phyloP scores from a whole-genome alignment of 2,113 vertebrate species.

The Onychostoma macrolepis region DNA sequence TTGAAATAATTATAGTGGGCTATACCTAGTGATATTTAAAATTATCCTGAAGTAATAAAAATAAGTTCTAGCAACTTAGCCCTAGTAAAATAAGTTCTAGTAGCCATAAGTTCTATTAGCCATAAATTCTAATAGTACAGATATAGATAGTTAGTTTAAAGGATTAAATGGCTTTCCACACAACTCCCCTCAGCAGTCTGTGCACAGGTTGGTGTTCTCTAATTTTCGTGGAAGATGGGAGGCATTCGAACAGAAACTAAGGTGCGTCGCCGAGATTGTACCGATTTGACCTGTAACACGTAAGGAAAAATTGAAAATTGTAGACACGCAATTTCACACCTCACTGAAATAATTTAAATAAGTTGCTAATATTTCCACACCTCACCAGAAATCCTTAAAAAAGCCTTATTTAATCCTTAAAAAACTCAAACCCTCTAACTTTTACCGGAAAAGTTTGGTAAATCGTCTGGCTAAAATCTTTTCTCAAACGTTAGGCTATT shows the following conservation, averaged over 20 bases:
- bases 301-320: neutral
- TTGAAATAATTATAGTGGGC: no score
- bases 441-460: neutral
- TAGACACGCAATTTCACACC: neutral
- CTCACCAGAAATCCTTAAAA: neutral
- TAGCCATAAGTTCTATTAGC: neutral
- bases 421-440: neutral
- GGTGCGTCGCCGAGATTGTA: neutral
- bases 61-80: no score
- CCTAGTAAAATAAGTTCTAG: neutral
- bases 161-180: neutral
- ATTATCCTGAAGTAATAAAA: neutral
- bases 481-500: neutral
- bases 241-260: neutral
- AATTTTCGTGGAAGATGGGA: neutral
- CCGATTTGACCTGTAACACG: neutral
- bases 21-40: neutral
- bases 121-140: no score
- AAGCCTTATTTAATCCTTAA: neutral
- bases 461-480: neutral
- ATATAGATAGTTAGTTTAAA: neutral
- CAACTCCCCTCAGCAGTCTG: neutral
- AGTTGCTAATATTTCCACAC: neutral
- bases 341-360: neutral
- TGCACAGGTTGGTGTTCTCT: neutral